These are phyloP conservation scores for Fringilla coelebs DNA, from an alignment of 2,797 vertebrate genomes.

Conservation along the genomic window DNA sequence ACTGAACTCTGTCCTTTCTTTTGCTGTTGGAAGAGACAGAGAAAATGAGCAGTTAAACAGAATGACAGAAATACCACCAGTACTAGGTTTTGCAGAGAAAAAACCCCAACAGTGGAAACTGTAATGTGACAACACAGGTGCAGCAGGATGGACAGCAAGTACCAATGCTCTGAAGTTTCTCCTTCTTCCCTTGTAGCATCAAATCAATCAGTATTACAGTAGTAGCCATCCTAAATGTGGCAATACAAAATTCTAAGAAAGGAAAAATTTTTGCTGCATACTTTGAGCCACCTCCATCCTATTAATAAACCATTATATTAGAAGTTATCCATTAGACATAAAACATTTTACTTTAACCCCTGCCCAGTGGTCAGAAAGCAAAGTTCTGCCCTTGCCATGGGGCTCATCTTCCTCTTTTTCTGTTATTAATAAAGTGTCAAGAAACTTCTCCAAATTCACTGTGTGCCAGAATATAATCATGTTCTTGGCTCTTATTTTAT, in stretches of 20 bases:
- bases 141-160: background rate
- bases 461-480: background rate
- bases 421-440: background rate
- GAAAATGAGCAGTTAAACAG: background rate
- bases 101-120: background rate
- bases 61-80: background rate
- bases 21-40: background rate
- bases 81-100: background rate
- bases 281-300: background rate
- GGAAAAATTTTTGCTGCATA: background rate
- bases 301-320: background rate
- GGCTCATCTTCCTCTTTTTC: background rate
- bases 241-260: background rate
- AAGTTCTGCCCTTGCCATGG: background rate
- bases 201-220: background rate
- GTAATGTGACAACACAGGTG: background rate
- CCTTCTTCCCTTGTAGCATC: background rate
- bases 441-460: background rate
- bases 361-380: background rate
- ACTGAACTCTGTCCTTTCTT: background rate
- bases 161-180: background rate
- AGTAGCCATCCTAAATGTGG: background rate
- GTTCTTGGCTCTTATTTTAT: background rate
- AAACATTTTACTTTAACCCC: constrained; percentile 7
- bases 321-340: background rate